Evolutionary conservation across 2,113 vertebrate genomes (phyloP).

Genomic region (Channa maculata): DNA sequence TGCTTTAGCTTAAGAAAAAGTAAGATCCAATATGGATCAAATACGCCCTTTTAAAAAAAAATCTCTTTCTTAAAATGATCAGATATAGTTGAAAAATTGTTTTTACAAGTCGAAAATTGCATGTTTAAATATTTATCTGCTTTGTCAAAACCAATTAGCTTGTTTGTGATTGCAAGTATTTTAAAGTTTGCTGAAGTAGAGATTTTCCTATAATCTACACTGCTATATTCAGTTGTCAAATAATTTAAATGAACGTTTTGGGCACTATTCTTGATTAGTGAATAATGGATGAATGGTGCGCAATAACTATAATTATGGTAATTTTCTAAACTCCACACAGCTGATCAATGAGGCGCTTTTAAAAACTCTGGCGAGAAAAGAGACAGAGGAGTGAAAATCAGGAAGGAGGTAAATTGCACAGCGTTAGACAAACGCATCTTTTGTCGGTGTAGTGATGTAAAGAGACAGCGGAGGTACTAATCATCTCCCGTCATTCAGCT

Average conservation of each 20-base stretch:
- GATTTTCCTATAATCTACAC: conserved; percentile 4
- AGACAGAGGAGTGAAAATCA: conserved; percentile 24
- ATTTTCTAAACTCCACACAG: conserved; percentile 57
- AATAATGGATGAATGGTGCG: conserved; percentile 45
- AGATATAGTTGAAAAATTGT: too few species aligned
- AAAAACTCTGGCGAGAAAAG: conserved; percentile 20
- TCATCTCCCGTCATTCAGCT: conserved; percentile 48
- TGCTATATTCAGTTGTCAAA: neutral
- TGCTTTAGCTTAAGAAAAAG: too few species aligned
- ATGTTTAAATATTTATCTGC: conserved; percentile 17
- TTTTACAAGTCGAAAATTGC: too few species aligned
- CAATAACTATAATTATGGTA: conserved; percentile 59
- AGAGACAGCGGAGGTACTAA: conserved; percentile 39
- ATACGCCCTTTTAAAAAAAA: too few species aligned
- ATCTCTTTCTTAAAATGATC: too few species aligned
- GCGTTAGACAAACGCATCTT: conserved; percentile 49
- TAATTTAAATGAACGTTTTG: conserved; percentile 33
- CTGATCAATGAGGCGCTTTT: conserved; percentile 49
- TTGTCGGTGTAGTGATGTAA: conserved; percentile 49
- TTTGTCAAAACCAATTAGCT: conserved; percentile 1
- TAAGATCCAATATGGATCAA: too few species aligned
- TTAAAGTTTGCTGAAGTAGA: neutral
- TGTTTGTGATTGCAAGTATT: neutral
- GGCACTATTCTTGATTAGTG: conserved; percentile 50
- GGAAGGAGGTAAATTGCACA: conserved; percentile 59